Evolutionary conservation across 2,888 invertebrate species (phyloP).

Genomic region (Portevinia maculata): DNA sequence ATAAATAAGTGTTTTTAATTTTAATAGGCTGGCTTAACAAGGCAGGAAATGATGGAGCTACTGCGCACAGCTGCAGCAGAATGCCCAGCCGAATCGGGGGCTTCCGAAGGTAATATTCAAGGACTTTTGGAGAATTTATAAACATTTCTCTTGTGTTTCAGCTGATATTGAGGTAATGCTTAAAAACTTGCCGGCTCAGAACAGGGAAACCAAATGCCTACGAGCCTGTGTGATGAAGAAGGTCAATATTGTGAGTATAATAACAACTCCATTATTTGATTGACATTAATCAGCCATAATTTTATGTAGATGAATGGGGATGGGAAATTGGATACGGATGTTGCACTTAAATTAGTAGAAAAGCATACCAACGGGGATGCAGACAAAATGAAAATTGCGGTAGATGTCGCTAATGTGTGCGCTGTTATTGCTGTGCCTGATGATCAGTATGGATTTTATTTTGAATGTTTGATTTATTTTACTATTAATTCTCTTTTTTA

Average conservation of each 20-base stretch:
- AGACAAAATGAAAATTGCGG: constrained; percentile 75
- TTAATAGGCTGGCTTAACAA: constrained; percentile 13
- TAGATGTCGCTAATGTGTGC: constrained; percentile 76
- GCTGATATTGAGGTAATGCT: constrained; percentile 79
- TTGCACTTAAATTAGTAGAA: constrained; percentile 76
- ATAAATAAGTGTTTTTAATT: background rate
- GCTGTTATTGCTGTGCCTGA: constrained; percentile 77
- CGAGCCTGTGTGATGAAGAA: constrained; percentile 80
- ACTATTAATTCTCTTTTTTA: background rate
- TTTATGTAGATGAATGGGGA: constrained; percentile 77
- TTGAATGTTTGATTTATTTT: background rate
- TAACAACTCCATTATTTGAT: background rate
- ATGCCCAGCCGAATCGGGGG: constrained; percentile 13
- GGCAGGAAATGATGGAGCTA: background rate
- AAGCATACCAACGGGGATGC: constrained; percentile 76
- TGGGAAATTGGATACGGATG: constrained; percentile 78
- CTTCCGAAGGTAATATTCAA: constrained; percentile 12
- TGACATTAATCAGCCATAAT: background rate
- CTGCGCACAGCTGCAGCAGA: background rate
- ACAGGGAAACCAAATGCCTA: constrained; percentile 80
- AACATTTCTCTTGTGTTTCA: constrained; percentile 38
- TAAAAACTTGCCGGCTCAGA: constrained; percentile 76
- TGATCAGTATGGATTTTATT: constrained; percentile 78
- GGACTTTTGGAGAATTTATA: too few species aligned
- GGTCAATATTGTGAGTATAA: constrained; percentile 78